phyloP scores from a whole-genome alignment of 2,888 invertebrate genomes.

The Linhomoeus sp. region DNA sequence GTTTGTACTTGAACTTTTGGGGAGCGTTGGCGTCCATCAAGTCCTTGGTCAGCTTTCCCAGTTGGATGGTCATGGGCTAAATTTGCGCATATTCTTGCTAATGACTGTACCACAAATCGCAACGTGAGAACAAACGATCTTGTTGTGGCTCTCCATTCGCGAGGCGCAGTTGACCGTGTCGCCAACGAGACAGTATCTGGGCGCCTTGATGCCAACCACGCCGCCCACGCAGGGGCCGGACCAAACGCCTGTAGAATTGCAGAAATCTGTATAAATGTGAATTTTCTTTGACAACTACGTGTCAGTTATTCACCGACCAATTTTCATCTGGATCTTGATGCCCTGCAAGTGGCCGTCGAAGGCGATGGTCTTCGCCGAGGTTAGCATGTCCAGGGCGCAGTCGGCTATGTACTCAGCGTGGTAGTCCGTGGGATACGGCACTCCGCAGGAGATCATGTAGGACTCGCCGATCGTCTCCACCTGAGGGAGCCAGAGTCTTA shows the following conservation, averaged over 20 bases:
- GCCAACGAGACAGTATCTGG: slow-evolving; percentile 17
- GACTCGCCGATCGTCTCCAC: slow-evolving; percentile 17
- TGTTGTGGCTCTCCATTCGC: slow-evolving; percentile 15
- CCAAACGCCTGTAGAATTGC: not conserved
- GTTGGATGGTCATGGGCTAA: slow-evolving; percentile 14
- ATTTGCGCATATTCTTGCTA: not conserved
- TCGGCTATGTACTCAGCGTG: slow-evolving; percentile 14
- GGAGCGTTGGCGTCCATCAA: slow-evolving; percentile 11
- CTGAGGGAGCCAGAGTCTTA: not conserved
- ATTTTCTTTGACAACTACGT: no score
- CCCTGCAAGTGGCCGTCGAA: slow-evolving; percentile 2
- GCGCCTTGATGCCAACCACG: slow-evolving; percentile 14
- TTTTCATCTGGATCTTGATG: slow-evolving; percentile 1
- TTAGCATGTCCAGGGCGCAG: slow-evolving; percentile 14
- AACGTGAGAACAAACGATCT: slow-evolving; percentile 8
- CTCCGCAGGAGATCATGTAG: slow-evolving; percentile 16
- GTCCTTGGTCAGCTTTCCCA: slow-evolving; percentile 12
- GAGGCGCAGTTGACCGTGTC: slow-evolving; percentile 17
- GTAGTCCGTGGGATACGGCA: slow-evolving; percentile 9
- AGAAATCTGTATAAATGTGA: not conserved
- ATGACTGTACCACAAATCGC: not conserved
- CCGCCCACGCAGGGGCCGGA: slow-evolving; percentile 11
- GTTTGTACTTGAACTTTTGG: slow-evolving; percentile 7
- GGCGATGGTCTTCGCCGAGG: slow-evolving; percentile 8
- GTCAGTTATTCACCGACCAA: no score